These are phyloP conservation scores for Nymphalis polychloros DNA, from an alignment of 2,888 invertebrate genomes.

Conservation along the genomic window DNA sequence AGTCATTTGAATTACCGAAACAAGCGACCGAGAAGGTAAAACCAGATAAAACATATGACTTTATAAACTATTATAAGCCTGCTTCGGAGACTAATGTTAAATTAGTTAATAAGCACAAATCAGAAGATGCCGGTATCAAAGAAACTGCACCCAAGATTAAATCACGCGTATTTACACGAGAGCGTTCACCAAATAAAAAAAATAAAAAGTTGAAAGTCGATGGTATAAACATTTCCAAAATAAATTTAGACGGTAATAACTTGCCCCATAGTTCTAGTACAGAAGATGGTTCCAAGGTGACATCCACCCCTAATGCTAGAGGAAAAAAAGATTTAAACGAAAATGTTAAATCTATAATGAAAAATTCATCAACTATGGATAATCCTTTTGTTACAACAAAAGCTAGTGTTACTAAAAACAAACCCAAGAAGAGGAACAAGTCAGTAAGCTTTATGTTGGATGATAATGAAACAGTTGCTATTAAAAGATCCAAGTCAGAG, in stretches of 20 bases:
- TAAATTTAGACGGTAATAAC: constrained; percentile 51
- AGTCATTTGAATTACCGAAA: constrained; percentile 49
- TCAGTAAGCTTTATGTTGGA: constrained; percentile 72
- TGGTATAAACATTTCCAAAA: constrained; percentile 47
- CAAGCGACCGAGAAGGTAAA: constrained; percentile 43
- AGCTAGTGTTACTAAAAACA: constrained; percentile 40
- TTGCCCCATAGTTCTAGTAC: constrained; percentile 39
- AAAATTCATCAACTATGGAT: constrained; percentile 45
- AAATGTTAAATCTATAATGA: constrained; percentile 63
- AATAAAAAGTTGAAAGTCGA: constrained; percentile 50
- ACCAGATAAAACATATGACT: constrained; percentile 57
- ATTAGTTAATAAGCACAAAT: constrained; percentile 43
- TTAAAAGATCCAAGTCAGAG: constrained; percentile 65
- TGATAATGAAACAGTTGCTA: constrained; percentile 57
- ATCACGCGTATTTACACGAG: constrained; percentile 42
- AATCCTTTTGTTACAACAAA: constrained; percentile 44
- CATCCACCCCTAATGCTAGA: constrained; percentile 52
- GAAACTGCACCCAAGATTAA: constrained; percentile 39
- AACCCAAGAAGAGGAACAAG: constrained; percentile 69
- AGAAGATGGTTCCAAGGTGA: constrained; percentile 45
- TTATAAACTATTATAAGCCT: constrained; percentile 60
- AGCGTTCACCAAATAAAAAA: constrained; percentile 48
- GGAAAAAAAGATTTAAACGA: constrained; percentile 36
- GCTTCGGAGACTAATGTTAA: constrained; percentile 52
- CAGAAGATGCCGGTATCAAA: constrained; percentile 40